Evolutionary conservation across 1,140 invertebrate species (phyloP).

Genomic region (Magallana ariakensis): DNA sequence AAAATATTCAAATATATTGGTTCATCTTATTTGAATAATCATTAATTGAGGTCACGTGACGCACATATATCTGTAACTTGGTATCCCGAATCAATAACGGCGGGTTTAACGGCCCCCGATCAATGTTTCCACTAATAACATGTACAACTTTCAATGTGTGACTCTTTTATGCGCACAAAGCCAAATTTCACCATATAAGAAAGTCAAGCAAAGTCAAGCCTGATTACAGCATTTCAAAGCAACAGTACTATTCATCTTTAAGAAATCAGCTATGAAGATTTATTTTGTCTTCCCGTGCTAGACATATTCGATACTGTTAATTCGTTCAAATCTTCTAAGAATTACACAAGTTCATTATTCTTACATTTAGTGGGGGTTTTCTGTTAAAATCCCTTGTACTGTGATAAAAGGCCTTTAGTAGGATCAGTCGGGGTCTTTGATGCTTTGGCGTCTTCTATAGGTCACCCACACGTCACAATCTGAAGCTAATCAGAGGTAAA

Average conservation of each 20-base stretch:
- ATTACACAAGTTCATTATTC: constrained; percentile 37
- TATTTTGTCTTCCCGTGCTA: constrained; percentile 14
- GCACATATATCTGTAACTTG: constrained; percentile 30
- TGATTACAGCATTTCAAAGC: background rate
- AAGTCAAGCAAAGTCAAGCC: constrained; percentile 6
- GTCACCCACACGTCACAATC: background rate
- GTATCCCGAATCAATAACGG: constrained; percentile 45
- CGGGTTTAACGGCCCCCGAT: constrained; percentile 7
- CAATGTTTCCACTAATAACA: constrained; percentile 21
- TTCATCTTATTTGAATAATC: constrained; percentile 57
- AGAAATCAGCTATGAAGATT: constrained; percentile 18
- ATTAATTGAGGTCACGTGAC: constrained; percentile 57
- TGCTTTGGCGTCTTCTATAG: background rate
- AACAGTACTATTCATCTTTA: background rate
- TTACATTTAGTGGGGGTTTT: background rate
- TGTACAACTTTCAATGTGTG: constrained; percentile 28
- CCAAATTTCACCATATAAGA: constrained; percentile 6
- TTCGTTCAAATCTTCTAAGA: constrained; percentile 15
- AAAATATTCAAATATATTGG: constrained; percentile 55
- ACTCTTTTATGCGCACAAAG: background rate
- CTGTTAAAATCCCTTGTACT: background rate
- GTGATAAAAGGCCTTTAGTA: background rate
- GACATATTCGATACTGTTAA: constrained; percentile 35
- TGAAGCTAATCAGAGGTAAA: background rate
- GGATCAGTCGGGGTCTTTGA: background rate